Conservation (phyloP, 2,113 vertebrate genomes). For the Okapia johnstoni region DNA sequence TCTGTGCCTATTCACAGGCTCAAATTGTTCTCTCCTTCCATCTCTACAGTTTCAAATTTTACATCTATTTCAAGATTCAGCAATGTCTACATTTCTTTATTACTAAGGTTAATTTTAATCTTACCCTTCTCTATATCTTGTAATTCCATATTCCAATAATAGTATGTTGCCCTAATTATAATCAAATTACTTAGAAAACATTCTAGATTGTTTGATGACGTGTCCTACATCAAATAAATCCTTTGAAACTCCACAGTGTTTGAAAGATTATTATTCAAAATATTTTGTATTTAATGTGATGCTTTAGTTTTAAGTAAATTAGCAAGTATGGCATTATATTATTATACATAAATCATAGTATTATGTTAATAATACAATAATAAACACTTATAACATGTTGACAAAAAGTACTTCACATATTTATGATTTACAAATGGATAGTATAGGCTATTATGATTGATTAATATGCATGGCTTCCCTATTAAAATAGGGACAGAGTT, state of each 20-base stretch:
- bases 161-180: not conserved
- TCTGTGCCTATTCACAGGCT: not conserved
- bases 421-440: not conserved
- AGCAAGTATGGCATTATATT: not conserved
- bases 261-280: not conserved
- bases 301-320: not conserved
- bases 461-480: not conserved
- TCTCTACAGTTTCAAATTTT: not conserved
- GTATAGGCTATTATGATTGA: not conserved
- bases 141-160: not conserved
- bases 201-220: not conserved
- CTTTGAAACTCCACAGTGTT: not conserved
- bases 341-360: not conserved
- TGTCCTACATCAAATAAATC: not conserved
- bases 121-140: not conserved
- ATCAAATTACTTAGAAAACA: not conserved
- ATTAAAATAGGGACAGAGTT: not conserved
- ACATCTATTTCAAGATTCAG: not conserved
- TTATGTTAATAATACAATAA: not conserved
- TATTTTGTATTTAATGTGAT: not conserved
- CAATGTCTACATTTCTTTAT: not conserved
- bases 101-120: not conserved
- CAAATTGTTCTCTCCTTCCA: not conserved
- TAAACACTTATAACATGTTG: not conserved
- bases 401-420: not conserved